Evolutionary conservation across 2,797 vertebrate species (phyloP), one percentile per base, ranked within the genome.

Genomic region (Capromys pilorides): DNA sequence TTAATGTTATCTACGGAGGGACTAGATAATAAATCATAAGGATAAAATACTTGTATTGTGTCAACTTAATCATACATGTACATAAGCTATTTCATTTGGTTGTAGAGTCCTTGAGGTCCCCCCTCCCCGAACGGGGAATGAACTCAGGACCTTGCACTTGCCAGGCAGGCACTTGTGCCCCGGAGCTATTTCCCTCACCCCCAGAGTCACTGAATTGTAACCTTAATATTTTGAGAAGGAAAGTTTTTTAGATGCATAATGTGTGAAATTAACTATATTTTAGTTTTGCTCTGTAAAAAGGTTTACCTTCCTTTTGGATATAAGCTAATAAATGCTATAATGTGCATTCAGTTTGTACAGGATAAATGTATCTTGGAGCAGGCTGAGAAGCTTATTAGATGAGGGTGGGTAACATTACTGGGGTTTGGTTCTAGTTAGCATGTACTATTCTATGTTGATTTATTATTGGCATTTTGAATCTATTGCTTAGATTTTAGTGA

Each of bases 241-340:
- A 64, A 31, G 10, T 28, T 94, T 39, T 92, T 33, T 36, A 71
- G 80, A 12, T 92, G 51, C 64, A 19, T 77, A 77, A 86, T 79
- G 71, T 88, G 3, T 81, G 75, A 90, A 84, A 91, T 69, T 59
- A 69, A 91, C 83, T 92, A 0, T 79, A 33, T 86, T 88, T 94
- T 90, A 69, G 39, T 87, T 94, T 95, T 94, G 82, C 59, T 54
- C 93, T 77, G 73, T 45, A 45, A 45, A 51, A 83, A 88, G 86
- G 57, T 92, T 94, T 93, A 75, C 33, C 19, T 77, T 94, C 86
- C 86, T 88, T 93, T 89, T 86, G 36, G 69, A 49, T 73, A 73
- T 3, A 92, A 14, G 61, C 39, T 71, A 66, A 67, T 90, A 84
- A 75, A 62, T 87, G 88, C 39, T 71, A 11, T 62, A 33, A 26